Evolutionary conservation across 2,888 invertebrate genomes (phyloP).

Genomic region (Campoplex capitator): DNA sequence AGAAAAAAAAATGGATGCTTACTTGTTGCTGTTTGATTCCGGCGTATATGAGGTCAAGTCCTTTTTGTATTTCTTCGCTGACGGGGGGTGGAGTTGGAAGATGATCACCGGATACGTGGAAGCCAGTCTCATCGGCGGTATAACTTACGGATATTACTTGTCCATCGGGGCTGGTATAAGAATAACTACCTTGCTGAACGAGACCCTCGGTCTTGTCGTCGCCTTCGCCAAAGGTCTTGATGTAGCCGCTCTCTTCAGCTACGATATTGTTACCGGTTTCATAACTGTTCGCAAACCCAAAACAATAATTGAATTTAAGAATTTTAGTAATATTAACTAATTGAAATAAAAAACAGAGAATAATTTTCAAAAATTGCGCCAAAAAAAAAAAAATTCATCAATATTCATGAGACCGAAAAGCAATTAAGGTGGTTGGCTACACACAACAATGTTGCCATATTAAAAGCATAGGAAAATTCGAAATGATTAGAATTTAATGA

Average conservation of each 20-base stretch:
- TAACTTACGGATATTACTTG: constrained; percentile 91
- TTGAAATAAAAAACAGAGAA: neutral
- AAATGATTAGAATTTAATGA: too few relatives aligned
- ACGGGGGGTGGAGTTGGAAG: constrained; percentile 94
- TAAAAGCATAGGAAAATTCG: too few relatives aligned
- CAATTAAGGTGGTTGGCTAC: too few relatives aligned
- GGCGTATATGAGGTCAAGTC: constrained; percentile 94
- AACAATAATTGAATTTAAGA: neutral
- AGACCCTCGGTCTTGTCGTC: constrained; percentile 89
- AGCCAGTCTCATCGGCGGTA: constrained; percentile 93
- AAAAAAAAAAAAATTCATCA: too few relatives aligned
- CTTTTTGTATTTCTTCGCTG: constrained; percentile 94
- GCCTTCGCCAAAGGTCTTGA: constrained; percentile 89
- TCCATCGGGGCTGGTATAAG: constrained; percentile 92
- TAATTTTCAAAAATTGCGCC: too few relatives aligned
- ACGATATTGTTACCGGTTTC: constrained; percentile 94
- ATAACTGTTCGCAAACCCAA: constrained; percentile 86
- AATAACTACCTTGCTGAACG: constrained; percentile 92
- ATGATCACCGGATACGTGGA: constrained; percentile 92
- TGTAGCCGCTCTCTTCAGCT: constrained; percentile 91
- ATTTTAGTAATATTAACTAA: neutral
- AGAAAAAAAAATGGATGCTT: constrained; percentile 45
- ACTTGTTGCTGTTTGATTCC: constrained; percentile 90
- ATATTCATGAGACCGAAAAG: too few relatives aligned
- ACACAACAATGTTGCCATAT: too few relatives aligned